Base-by-base conservation (phyloP, 2,888 invertebrate species). In the Drosophila prolongata region DNA sequence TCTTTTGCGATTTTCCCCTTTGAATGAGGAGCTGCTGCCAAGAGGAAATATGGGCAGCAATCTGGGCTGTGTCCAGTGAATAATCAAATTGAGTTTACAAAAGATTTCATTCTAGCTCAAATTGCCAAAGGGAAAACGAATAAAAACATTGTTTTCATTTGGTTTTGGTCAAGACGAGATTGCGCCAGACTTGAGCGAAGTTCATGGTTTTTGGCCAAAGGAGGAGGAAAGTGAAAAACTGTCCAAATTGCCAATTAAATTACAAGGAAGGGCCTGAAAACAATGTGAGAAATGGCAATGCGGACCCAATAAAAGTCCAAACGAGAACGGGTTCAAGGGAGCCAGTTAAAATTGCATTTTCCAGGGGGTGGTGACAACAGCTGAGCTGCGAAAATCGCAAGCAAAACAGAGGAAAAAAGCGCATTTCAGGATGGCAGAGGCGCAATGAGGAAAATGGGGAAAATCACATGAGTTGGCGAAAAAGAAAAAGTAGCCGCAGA, bases 161-260 rank as follows among this genome's bases (percentile, higher is more conserved):
- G 49, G 43, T 55, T 46, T 66, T 49, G 47, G 37, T 46, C 38
- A 50, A 44, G 55, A 52, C 52, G 68, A 70, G 61, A 70, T 56
- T 69, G 43, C 52, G 38, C 49, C 57, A 67, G 57, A 70, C 55
- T 52, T 19, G 62, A 55, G 54, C 59, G 60, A 72, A 72, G 75
- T 58, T 66, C 60, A 64, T 50, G 71, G 66, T 61, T 65, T 16
- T 30, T 59, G 40, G 65, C 62, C 72, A 72, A 72, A 19, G 52
- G 49, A 44, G 65, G 49, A 49, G 62, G 77, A 78, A 72, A 77
- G 79, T 79, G 77, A 84, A 77, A 84, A 81, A 78, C 78, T 73
- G 73, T 70, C 55, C 66, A 81, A 81, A 79, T 79, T 81, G 85
- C 69, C 85, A 81, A 81, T 81, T 85, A 67, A 78, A 85, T 81